Evolutionary conservation across 2,113 vertebrate genomes (phyloP), one percentile per base, ranked within the genome.

Genomic region (Rhegmatorhina hoffmannsi): DNA sequence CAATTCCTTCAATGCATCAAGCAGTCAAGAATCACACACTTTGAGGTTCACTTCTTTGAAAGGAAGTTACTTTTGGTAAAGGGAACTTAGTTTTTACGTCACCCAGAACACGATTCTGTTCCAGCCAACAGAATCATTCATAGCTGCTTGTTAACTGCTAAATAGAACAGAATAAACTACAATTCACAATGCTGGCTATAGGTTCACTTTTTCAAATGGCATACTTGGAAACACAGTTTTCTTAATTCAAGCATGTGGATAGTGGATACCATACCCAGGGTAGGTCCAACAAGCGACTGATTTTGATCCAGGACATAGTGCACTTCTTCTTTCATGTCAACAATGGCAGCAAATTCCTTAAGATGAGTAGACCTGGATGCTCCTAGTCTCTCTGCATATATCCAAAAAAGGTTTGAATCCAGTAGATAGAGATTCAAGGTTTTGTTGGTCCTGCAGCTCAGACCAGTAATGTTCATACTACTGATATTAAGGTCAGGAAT

Each of bases 381-480:
- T 60, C 99, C 99, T 31, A 99, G 98, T 95, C 99, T 98, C 91
- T 98, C 98, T 0, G 99, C 99, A 31, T 99, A 98, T n/a, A 98
- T 97, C 99, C 99, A 99, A 97, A 99, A 98, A 25, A 99, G 97
- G 84, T 98, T 98, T 1, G 98, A 98, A 93, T 99, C 99, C 97
- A 99, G 95, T 55, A 99, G 95, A 85, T 99, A 99, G 60, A 99
- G 99, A 95, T 99, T 98, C 95, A 99, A 98, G 38, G 99, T 99
- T 97, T 98, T 99, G 97, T 99, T 99, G 96, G 99, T 99, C 93
- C 98, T 98, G 97, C 99, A 99, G 73, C 97, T 98, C 62, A 99
- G 98, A 91, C 99, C 99, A 6, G 98, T 98, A 97, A 99, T 95
- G 91, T 94, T 52, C 16, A 73, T 97, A 58, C 56, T 92, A 62